Conservation (phyloP, 2,888 invertebrate genomes). For the Parapristionchus giblindavisi region DNA sequence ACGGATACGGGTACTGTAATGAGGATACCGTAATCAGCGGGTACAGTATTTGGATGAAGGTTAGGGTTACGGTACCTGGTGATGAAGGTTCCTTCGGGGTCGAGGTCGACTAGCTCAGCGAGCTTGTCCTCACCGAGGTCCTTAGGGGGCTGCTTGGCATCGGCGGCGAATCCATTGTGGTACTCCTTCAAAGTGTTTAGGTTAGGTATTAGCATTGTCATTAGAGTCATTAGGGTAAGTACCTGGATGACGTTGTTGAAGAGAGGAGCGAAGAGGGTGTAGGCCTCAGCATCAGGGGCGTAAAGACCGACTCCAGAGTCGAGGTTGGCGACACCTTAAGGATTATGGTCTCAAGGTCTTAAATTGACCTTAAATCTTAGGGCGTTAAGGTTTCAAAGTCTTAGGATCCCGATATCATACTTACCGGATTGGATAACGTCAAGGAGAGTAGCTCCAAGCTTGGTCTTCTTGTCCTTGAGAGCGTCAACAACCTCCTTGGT, state of each 20-base stretch:
- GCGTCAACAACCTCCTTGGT: slow-evolving; percentile 79
- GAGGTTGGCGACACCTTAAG: slow-evolving; percentile 83
- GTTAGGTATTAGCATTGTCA: slow-evolving; percentile 93
- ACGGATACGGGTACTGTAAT: slow-evolving; percentile 82
- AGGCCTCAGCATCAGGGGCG: slow-evolving; percentile 94
- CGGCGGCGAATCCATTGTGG: slow-evolving; percentile 85
- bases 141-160: slow-evolving; percentile 89
- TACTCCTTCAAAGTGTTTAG: slow-evolving; percentile 79
- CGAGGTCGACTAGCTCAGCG: slow-evolving; percentile 86
- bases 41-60: slow-evolving; percentile 18
- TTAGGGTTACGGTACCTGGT: slow-evolving; percentile 78
- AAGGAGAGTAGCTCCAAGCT: slow-evolving; percentile 87
- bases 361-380: not conserved
- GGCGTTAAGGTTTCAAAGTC: not conserved
- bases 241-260: slow-evolving; percentile 73
- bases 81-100: slow-evolving; percentile 76
- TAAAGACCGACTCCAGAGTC: slow-evolving; percentile 94
- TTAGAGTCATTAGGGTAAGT: slow-evolving; percentile 86
- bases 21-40: not conserved
- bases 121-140: slow-evolving; percentile 83
- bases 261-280: slow-evolving; percentile 75
- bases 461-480: slow-evolving; percentile 88
- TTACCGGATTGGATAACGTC: slow-evolving; percentile 80
- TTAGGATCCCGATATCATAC: not conserved
- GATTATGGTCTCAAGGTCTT: not conserved